A percentile compares a stretch with the other conserved stretches of the same genome.
Conservation (phyloP, 2,888 invertebrate species). For the Leucania comma region DNA sequence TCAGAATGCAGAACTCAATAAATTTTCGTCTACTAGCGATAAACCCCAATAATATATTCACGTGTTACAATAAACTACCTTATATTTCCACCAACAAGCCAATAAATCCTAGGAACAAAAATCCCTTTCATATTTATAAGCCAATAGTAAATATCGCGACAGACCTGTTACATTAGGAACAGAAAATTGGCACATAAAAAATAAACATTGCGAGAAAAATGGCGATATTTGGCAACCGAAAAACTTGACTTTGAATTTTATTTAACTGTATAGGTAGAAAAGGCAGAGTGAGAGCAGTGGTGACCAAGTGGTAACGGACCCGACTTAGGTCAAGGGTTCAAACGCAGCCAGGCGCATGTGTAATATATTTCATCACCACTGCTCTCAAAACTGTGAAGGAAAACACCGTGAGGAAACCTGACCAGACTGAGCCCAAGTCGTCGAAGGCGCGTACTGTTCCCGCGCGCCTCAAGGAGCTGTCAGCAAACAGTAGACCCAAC, state of each 20-base stretch:
- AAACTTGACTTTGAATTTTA: not conserved
- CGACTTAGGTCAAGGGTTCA: too few relatives aligned
- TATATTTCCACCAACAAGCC: constrained; percentile 34
- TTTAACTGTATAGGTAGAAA: not conserved
- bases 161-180: constrained; percentile 28
- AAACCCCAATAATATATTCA: constrained; percentile 48
- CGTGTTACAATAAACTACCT: constrained; percentile 43
- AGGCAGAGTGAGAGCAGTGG: too few relatives aligned
- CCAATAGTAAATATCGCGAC: constrained; percentile 22
- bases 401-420: too few relatives aligned
- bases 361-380: too few relatives aligned
- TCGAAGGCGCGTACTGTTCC: too few relatives aligned
- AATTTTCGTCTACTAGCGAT: constrained; percentile 18
- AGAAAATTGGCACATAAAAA: constrained; percentile 39
- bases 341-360: too few relatives aligned
- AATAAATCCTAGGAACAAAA: constrained; percentile 52
- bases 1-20: constrained; percentile 7
- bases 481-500: too few relatives aligned
- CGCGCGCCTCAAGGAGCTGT: too few relatives aligned
- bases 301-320: too few relatives aligned
- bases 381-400: too few relatives aligned
- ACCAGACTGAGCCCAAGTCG: too few relatives aligned
- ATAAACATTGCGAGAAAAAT: constrained; percentile 8
- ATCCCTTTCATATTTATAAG: constrained; percentile 54
- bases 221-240: not conserved